Evolutionary conservation across 2,888 invertebrate genomes (phyloP).

Genomic region (Aquatica leii): DNA sequence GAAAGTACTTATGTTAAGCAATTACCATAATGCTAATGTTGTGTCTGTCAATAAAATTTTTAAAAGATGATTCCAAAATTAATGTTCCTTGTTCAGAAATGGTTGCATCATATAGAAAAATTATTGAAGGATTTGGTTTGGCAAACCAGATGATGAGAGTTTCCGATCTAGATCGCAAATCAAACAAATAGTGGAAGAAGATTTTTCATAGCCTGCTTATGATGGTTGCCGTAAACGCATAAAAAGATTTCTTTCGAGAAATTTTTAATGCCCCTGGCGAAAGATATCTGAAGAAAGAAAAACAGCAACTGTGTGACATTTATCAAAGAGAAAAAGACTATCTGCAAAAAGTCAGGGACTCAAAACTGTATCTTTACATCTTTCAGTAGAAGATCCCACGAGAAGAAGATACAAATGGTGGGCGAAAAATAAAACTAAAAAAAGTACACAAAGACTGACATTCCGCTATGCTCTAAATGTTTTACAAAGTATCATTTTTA

Average conservation of each 20-base stretch:
- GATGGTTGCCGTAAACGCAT: conserved; percentile 35
- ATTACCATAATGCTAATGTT: conserved; percentile 43
- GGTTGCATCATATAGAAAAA: conserved; percentile 41
- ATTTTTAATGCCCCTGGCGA: conserved; percentile 20
- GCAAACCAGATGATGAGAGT: conserved; percentile 45
- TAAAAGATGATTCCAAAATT: conserved; percentile 46
- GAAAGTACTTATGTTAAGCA: conserved; percentile 47
- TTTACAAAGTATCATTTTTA: conserved; percentile 11
- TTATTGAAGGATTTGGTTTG: conserved; percentile 47
- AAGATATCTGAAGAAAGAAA: conserved; percentile 17
- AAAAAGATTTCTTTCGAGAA: conserved; percentile 3
- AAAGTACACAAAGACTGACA: too few relatives aligned
- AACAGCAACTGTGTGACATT: conserved; percentile 14
- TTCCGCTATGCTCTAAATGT: conserved; percentile 23
- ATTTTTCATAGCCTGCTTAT: conserved; percentile 46
- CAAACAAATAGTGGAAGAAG: conserved; percentile 48
- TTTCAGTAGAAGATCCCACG: conserved; percentile 13
- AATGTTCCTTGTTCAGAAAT: conserved; percentile 40
- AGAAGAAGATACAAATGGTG: conserved; percentile 22
- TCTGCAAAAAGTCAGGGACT: too few relatives aligned
- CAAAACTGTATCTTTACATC: conserved; percentile 25
- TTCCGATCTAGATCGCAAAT: conserved; percentile 45
- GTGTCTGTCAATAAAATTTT: conserved; percentile 36
- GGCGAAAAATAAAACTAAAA: too few relatives aligned
- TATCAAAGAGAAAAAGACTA: conserved; percentile 11